Evolutionary conservation across 2,888 invertebrate species (phyloP).

Genomic region (Platycheirus albimanus): DNA sequence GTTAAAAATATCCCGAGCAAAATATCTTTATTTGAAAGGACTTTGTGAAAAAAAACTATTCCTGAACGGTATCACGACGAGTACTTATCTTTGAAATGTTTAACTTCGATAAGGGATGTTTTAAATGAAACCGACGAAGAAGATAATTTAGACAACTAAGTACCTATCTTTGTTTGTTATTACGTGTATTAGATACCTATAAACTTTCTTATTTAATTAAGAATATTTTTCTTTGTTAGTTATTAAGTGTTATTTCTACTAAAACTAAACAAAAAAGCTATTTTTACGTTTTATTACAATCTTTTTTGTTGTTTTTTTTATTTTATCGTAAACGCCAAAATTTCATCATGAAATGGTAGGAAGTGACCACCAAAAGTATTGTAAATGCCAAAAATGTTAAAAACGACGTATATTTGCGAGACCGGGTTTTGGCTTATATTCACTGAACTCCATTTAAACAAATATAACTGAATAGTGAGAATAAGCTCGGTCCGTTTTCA

Average conservation of each 20-base stretch:
- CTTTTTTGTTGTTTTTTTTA: too few relatives aligned
- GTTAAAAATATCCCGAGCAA: too few relatives aligned
- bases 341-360: neutral
- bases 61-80: conserved; percentile 18
- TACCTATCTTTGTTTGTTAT: neutral
- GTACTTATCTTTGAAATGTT: conserved; percentile 6
- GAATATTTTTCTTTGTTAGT: too few relatives aligned
- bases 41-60: conserved; percentile 26
- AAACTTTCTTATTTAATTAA: neutral
- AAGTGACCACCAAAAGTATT: too few relatives aligned
- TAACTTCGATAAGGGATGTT: neutral
- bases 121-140: too few relatives aligned
- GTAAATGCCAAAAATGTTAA: too few relatives aligned
- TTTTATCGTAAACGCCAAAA: conserved; percentile 5
- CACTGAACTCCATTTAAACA: too few relatives aligned
- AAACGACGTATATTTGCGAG: neutral
- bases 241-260: too few relatives aligned
- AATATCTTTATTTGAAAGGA: neutral
- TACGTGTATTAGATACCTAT: neutral
- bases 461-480: too few relatives aligned
- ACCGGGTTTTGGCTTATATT: neutral
- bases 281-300: neutral
- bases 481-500: neutral
- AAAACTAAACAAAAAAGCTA: neutral
- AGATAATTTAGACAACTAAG: too few relatives aligned